A percentile compares a stretch with the other conserved stretches of the same genome.
Evolutionary conservation across 2,888 invertebrate genomes (phyloP).

Genomic region (Agrochola lota): DNA sequence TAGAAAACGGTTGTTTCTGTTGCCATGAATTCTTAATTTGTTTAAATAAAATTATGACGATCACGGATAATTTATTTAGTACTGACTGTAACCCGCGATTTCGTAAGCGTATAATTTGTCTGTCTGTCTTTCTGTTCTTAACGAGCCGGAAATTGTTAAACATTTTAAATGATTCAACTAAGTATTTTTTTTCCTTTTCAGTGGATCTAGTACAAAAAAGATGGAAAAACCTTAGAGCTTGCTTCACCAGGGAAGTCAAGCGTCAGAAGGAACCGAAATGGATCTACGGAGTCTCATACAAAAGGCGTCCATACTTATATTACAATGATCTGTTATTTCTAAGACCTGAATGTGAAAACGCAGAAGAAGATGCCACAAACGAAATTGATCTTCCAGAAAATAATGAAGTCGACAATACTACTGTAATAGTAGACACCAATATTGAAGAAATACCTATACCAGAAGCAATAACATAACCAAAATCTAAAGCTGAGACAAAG

Average conservation of each 20-base stretch:
- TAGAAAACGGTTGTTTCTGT: too few relatives aligned
- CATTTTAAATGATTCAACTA: background rate
- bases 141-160: background rate
- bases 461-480: background rate
- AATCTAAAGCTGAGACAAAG: background rate
- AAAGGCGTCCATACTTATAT: constrained; percentile 43
- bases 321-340: constrained; percentile 32
- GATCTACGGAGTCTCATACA: constrained; percentile 37
- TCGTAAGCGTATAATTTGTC: too few relatives aligned
- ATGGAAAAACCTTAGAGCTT: constrained; percentile 46
- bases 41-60: too few relatives aligned
- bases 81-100: too few relatives aligned
- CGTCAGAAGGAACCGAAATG: constrained; percentile 49
- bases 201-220: constrained; percentile 14
- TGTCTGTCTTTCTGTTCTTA: too few relatives aligned
- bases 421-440: constrained; percentile 15
- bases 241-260: constrained; percentile 39
- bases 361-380: background rate
- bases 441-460: constrained; percentile 15
- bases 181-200: constrained; percentile 10
- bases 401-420: constrained; percentile 6
- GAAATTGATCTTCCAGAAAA: constrained; percentile 39
- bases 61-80: too few relatives aligned
- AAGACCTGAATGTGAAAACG: constrained; percentile 2
- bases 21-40: too few relatives aligned